These are phyloP conservation scores for Leptodactylus fallax DNA, from an alignment of 2,797 vertebrate species.

Conservation along the genomic window DNA sequence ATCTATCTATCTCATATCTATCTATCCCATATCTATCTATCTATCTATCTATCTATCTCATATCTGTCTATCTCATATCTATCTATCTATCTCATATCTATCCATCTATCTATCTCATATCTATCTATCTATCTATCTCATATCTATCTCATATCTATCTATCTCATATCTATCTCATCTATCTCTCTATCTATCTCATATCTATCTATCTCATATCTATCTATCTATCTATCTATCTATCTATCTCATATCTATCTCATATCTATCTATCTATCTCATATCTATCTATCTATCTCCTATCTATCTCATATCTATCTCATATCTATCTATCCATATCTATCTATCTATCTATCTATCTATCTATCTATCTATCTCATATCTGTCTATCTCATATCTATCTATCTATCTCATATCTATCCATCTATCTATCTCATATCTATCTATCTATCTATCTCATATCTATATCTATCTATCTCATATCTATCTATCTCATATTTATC, in stretches of 20 bases:
- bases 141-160: too few species aligned
- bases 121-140: too few species aligned
- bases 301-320: too few species aligned
- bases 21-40: not conserved
- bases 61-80: too few species aligned
- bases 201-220: not conserved
- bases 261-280: not conserved
- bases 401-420: not conserved
- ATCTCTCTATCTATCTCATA: not conserved
- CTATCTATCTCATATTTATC: not conserved
- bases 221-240: not conserved
- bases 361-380: not conserved
- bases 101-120: not conserved
- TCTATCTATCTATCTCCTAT: not conserved
- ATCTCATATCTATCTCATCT: not conserved
- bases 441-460: not conserved
- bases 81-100: conserved; percentile 2
- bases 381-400: too few species aligned
- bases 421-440: not conserved
- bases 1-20: too few species aligned
- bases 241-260: too few species aligned
- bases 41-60: too few species aligned
- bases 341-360: not conserved
- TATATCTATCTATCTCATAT: too few species aligned
- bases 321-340: not conserved